Evolutionary conservation across 1,140 invertebrate genomes (phyloP), one percentile per base, ranked within the genome.

Genomic region (Drosophila nasuta): DNA sequence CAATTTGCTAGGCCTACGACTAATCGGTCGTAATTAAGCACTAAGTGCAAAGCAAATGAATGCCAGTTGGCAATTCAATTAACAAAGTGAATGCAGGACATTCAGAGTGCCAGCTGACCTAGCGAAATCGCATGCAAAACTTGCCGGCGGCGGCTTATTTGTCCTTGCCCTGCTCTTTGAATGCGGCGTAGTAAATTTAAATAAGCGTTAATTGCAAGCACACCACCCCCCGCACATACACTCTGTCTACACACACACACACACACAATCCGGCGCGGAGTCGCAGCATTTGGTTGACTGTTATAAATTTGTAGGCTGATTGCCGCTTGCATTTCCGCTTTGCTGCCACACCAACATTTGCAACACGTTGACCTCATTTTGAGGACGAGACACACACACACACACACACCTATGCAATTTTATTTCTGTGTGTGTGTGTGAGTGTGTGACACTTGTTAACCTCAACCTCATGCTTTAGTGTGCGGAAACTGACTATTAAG

Each of bases 401-500:
- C 45, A 60, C 69, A 62, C 67, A 60, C 30, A 15, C 41, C 43
- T 58, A 13, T 45, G 41, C 51, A 41, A 60, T 8, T 45, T 45
- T 46, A 62, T 64, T 49, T 76, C 59, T 75, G 41, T 66, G 56
- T 38, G 15, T 75, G 41, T 66, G 56, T 38, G 64, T 62, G 59
- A 64, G 75, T 75, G 79, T 69, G 45, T 70, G 81, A 77, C 81
- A 83, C 82, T 83, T 85, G 78, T 83, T 86, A 78, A 72, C 78
- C 78, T 52, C 68, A 15, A 20, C 66, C 62, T 38, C 17, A 6
- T 30, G 46, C 17, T 7, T 78, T 70, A 51, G 69, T 17, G 63
- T 69, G 81, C 77, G 81, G 81, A 85, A 83, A 83, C 77, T 77
- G 81, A 70, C 77, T 78, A 81, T 85, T 85, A 86, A 87, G 82